Conservation (phyloP, 1,140 invertebrate species). For the Drosophila miranda region DNA sequence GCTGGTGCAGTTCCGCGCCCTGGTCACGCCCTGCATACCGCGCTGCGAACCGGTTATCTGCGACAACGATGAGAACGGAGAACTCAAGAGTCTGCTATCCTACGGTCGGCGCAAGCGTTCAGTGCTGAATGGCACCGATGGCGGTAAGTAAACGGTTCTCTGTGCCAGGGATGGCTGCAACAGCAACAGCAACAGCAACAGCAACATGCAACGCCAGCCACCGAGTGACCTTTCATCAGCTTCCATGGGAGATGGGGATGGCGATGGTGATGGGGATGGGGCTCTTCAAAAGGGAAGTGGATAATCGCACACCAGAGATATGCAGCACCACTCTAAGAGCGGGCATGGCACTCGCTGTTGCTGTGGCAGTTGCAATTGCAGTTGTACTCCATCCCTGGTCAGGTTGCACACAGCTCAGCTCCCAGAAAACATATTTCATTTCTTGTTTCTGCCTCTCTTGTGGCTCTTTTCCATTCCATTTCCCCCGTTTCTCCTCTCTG, state of each 20-base stretch:
- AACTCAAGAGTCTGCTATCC: conserved; percentile 89
- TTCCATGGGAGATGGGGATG: too few relatives aligned
- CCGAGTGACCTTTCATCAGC: conserved; percentile 18
- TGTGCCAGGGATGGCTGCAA: conserved; percentile 38
- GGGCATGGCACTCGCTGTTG: neutral
- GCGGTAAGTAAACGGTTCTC: conserved; percentile 70
- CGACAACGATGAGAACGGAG: conserved; percentile 90
- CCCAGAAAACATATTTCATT: conserved; percentile 60
- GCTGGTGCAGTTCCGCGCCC: conserved; percentile 95
- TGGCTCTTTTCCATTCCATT: conserved; percentile 27
- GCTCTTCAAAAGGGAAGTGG: neutral
- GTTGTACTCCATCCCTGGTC: conserved; percentile 29
- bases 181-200: too few relatives aligned
- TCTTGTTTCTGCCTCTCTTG: conserved; percentile 46
- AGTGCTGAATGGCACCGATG: conserved; percentile 71
- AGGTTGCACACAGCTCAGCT: conserved; percentile 11
- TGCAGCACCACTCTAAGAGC: neutral
- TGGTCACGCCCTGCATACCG: conserved; percentile 96
- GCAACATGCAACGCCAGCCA: conserved; percentile 1
- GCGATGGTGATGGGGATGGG: too few relatives aligned
- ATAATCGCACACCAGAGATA: neutral
- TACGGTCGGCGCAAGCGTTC: conserved; percentile 86
- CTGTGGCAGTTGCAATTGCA: neutral
- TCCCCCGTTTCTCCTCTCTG: conserved; percentile 32
- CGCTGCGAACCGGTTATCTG: conserved; percentile 96